Base-by-base conservation (phyloP, 2,888 invertebrate species). In the Endotricha flammealis region DNA sequence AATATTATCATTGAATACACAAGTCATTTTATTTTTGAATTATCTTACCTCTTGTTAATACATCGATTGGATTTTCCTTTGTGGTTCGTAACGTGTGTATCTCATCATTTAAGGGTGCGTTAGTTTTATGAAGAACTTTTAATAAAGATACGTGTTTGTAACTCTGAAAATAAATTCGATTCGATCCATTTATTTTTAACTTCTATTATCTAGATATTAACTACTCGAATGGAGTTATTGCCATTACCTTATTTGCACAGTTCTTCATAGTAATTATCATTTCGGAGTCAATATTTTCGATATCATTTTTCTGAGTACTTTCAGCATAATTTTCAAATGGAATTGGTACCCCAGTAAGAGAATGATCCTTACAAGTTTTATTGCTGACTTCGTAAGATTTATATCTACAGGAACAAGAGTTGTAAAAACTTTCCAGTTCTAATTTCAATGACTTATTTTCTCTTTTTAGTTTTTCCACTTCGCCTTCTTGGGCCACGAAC, bases 61-160 rank as follows among this genome's bases (percentile, higher is more conserved):
- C 44, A 38, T 66, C 50, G 1, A 79, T 57, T 2, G 85, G 83
- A 47, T 82, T 74, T 50, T 81, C 66, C 32, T 68, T 65, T 29
- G 62, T 57, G 37, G 45, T 48, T 23, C 46, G 33, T 3, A 42
- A 22, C 22, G 47, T 32, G 6, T 38, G 48, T 9, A 47, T 32
- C 22, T 46, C 39, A 10, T 45, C 32, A 25, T 64, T 61, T 34
- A 49, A 44, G 11, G 67, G 59, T 8, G 52, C 53, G 43, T 82
- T 83, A 1, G 77, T 75, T 69, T 82, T 86, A 57, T 85, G 85
- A 20, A 85, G 57, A 8, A 86, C 77, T 81, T 85, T 79, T 36
- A 86, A 49, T 23, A 82, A 39, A 5, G 82, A 80, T 3, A 86
- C 69, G 39, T 83, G 69, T 34, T 57, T 68, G 36, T 57, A 83